Evolutionary conservation across 2,113 vertebrate genomes (phyloP), one percentile per base, ranked within the genome.

Genomic region (Trachemys scripta): DNA sequence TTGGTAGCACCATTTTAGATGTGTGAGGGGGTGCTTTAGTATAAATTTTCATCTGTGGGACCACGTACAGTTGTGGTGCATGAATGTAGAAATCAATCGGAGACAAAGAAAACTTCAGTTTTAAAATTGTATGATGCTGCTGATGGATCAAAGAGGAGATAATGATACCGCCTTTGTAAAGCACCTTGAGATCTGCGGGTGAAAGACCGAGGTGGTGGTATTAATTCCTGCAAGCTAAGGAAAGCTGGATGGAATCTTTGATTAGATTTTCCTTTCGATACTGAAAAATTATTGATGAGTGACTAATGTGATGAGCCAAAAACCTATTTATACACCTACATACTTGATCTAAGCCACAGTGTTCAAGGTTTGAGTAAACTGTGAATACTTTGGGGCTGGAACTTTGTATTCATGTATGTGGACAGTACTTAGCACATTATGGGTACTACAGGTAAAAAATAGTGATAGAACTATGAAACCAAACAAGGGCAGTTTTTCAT

Each of bases 201-300:
- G 1, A 6, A 47, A 53, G 47, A 81, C 13, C 47, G 76, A 31
- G 54, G 19, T 49, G 38, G 24, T 65, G 47, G 14, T 84, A 27
- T 29, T 81, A 49, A 42, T 80, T 92, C 35, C 31, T 85, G 69
- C 27, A 38, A 51, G 50, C 4, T 47, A 53, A 80, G 56, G 69
- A 81, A 27, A 86, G 88, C 62, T n/a, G 19, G 6, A 10, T 82
- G 12, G 76, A 91, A 80, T 94, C 87, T 93, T 94, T 82, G 72
- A 57, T 72, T 93, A 79, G 19, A 5, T 72, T 72, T 72, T 19
- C n/a, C n/a, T 38, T 20, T 72, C 27, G 13, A 72, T 72, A 72
- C n/a, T 38, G 69, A 72, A 72, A 59, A 88, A 92, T 88, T 94
- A 93, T 94, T 95, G 90, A 91, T 96, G 87, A 93, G 81, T 57